Base-by-base conservation (phyloP, 2,797 vertebrate species). In the Hippocampus kuda region DNA sequence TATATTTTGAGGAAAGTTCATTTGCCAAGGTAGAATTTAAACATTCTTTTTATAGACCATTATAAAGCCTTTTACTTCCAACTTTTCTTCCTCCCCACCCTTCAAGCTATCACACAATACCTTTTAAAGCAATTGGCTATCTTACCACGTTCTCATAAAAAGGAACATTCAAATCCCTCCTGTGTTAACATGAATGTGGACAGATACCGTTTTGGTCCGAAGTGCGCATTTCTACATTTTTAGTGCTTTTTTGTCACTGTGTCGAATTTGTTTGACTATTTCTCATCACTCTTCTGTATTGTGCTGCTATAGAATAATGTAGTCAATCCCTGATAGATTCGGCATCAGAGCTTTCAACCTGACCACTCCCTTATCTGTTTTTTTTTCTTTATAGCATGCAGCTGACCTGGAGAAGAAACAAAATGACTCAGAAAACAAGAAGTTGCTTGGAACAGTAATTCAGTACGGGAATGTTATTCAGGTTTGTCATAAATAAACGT, bases 321-420 rank as follows among this genome's bases (percentile, higher is more conserved):
- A 9, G 30, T 49, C 22, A 30, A 66, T 51, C 51, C 15, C 46
- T 48, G 13, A 8, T 16, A 51, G 65, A 30, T 27, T 51, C 20
- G 22, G 46, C 26, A 51, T 34, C 48, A 2, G 48, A 54, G 42
- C n/a, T 46, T 27, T 18, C 16, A 18, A 18, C 44, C 12, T 38
- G 49, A 18, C 20, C 54, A 62, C 5, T 56, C 34, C 44, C 49
- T 2, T 18, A 64, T 72, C 20, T 71, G 41, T 48, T 16, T 72
- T 62, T 62, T 67, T 71, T n/a, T 42, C 54, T 51, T 77, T 70
- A 24, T 86, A 99, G 97, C 95, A 98, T 72, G 97, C 97, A 0
- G 95, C 97, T 1, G 96, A 99, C 86, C 72, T 99, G 90, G 97
- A 99, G 72, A 99, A 98, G 90, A 99, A 99, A 73, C 97, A 99